These are phyloP conservation scores for Parnassius glacialis DNA, from an alignment of 2,888 invertebrate species.

Conservation along the genomic window DNA sequence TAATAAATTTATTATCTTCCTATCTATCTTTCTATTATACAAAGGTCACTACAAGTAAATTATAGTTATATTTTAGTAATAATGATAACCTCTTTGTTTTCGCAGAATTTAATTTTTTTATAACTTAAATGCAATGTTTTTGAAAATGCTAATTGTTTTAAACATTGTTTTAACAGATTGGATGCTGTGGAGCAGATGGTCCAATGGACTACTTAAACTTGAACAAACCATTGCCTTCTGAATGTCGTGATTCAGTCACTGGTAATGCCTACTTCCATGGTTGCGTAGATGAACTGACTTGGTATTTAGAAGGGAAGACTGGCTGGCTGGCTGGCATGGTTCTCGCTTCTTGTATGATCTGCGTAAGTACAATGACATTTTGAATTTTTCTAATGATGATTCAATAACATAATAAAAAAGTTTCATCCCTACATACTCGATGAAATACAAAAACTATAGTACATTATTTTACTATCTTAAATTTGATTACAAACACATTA, in stretches of 20 bases:
- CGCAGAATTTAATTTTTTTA: not conserved
- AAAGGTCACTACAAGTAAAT: no score
- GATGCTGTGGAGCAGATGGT: conserved; percentile 94
- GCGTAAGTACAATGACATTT: conserved; percentile 80
- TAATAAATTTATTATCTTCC: no score
- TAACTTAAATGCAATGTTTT: no score
- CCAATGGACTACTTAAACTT: conserved; percentile 89
- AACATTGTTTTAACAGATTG: conserved; percentile 81
- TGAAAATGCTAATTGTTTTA: not conserved
- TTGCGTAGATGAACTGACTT: conserved; percentile 93
- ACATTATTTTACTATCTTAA: no score
- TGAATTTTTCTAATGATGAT: no score
- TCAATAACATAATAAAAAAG: no score
- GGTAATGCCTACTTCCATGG: conserved; percentile 94
- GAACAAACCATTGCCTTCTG: conserved; percentile 89
- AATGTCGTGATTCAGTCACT: conserved; percentile 92
- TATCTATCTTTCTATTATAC: no score
- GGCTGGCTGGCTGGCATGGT: conserved; percentile 91
- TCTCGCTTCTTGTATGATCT: conserved; percentile 87
- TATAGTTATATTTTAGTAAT: no score
- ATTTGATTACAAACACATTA: no score
- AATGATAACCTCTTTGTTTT: not conserved
- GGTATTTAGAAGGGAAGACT: conserved; percentile 91
- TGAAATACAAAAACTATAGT: no score
- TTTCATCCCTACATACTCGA: no score